phyloP scores from a whole-genome alignment of 2,113 vertebrate genomes.

The Rattus rattus region DNA sequence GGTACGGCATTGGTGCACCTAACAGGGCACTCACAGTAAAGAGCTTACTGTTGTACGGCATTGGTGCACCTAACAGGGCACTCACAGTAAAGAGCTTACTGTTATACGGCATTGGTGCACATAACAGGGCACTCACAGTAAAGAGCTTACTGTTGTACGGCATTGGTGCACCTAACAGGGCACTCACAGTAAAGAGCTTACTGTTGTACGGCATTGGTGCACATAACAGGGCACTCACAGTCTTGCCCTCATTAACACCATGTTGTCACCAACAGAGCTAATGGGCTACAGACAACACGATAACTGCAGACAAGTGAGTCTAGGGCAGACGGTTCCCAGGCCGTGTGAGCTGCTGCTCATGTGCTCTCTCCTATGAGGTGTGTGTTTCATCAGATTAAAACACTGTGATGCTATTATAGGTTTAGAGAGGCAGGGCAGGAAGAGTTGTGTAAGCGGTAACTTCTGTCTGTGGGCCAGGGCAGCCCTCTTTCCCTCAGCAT shows the following conservation, averaged over 20 bases:
- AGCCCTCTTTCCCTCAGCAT: neutral
- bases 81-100: neutral
- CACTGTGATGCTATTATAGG: conserved; percentile 24
- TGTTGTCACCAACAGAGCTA: conserved; percentile 35
- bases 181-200: neutral
- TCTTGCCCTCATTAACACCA: conserved; percentile 55
- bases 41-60: neutral
- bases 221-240: neutral
- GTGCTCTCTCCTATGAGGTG: neutral
- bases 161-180: conserved; percentile 11
- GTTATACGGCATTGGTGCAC: neutral
- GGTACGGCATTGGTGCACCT: conserved; percentile 6
- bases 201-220: neutral
- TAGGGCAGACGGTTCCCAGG: conserved; percentile 49
- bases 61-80: neutral
- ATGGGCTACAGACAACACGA: conserved; percentile 47
- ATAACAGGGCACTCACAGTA: neutral
- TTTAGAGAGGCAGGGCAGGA: conserved; percentile 41
- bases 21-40: neutral
- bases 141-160: neutral
- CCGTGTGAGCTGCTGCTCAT: neutral
- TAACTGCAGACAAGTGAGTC: conserved; percentile 55
- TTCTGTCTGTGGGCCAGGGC: neutral
- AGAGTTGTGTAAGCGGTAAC: neutral
- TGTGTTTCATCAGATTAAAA: conserved; percentile 69